Percentiles rank a stretch among this genome's conserved stretches.
phyloP scores from a whole-genome alignment of 2,888 invertebrate species.

The Microplitis deprimator region DNA sequence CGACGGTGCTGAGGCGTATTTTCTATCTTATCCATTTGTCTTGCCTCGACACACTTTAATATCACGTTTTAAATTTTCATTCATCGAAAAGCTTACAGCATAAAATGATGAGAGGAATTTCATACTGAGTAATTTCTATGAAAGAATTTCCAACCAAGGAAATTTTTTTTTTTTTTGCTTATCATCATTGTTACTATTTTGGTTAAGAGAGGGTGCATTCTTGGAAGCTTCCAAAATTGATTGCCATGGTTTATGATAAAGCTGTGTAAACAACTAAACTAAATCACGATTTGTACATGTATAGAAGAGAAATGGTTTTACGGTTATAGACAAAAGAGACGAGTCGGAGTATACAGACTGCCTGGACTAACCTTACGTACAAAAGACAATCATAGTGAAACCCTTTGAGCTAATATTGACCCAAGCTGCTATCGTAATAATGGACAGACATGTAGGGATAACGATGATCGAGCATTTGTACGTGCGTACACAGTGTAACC shows the following conservation, averaged over 20 bases:
- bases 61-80: constrained; percentile 21
- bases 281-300: constrained; percentile 7
- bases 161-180: neutral
- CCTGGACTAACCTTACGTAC: constrained; percentile 47
- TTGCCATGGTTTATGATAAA: constrained; percentile 27
- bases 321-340: neutral
- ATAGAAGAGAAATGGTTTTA: constrained; percentile 24
- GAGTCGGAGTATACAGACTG: neutral
- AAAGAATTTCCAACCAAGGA: neutral
- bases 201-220: constrained; percentile 23
- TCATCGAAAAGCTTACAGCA: neutral
- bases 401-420: constrained; percentile 68
- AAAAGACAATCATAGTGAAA: constrained; percentile 66
- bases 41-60: constrained; percentile 20
- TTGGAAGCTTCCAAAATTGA: constrained; percentile 30
- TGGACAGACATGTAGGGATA: constrained; percentile 61
- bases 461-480: constrained; percentile 49
- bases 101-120: constrained; percentile 14
- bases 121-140: neutral
- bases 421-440: constrained; percentile 66
- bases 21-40: constrained; percentile 15
- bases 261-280: constrained; percentile 36
- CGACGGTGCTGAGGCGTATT: constrained; percentile 11
- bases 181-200: constrained; percentile 7
- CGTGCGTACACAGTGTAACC: constrained; percentile 36